A percentile compares a stretch with the other conserved stretches of the same genome.
phyloP scores from a whole-genome alignment of 1,140 invertebrate species.

The Sycophila sp. region DNA sequence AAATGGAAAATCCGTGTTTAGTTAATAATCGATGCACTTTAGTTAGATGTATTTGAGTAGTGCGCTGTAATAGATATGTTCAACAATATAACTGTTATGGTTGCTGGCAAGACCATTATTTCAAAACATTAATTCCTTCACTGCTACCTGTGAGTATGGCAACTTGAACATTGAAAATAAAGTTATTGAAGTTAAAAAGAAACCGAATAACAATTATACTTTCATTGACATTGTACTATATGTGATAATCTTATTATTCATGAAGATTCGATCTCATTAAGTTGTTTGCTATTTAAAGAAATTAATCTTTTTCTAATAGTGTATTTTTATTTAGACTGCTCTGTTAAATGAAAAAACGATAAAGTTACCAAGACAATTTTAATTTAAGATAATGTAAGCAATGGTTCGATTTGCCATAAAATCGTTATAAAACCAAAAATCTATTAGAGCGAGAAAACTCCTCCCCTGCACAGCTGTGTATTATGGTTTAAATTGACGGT shows the following conservation, averaged over 20 bases:
- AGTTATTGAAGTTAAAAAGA: no score
- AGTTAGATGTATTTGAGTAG: conserved; percentile 32
- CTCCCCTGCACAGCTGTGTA: conserved; percentile 34
- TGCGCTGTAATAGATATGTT: conserved; percentile 11
- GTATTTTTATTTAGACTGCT: no score
- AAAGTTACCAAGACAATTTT: no score
- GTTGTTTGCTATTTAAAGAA: no score
- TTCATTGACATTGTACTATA: no score
- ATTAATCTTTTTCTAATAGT: no score
- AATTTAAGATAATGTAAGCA: neutral
- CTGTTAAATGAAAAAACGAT: neutral
- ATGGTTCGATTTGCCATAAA: conserved; percentile 22
- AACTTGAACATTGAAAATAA: conserved; percentile 28
- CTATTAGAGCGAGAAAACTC: conserved; percentile 5
- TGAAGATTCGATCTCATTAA: no score
- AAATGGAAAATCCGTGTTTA: conserved; percentile 27
- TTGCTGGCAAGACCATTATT: conserved; percentile 39
- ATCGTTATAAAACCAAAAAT: conserved; percentile 17
- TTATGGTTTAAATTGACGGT: no score
- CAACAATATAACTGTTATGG: conserved; percentile 32
- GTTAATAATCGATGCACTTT: conserved; percentile 33
- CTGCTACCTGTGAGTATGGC: conserved; percentile 17
- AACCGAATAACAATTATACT: no score
- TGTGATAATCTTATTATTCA: no score
- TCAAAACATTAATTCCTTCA: conserved; percentile 12